These are phyloP conservation scores for Ormyrus rosae DNA, from an alignment of 2,888 invertebrate genomes.

Conservation along the genomic window DNA sequence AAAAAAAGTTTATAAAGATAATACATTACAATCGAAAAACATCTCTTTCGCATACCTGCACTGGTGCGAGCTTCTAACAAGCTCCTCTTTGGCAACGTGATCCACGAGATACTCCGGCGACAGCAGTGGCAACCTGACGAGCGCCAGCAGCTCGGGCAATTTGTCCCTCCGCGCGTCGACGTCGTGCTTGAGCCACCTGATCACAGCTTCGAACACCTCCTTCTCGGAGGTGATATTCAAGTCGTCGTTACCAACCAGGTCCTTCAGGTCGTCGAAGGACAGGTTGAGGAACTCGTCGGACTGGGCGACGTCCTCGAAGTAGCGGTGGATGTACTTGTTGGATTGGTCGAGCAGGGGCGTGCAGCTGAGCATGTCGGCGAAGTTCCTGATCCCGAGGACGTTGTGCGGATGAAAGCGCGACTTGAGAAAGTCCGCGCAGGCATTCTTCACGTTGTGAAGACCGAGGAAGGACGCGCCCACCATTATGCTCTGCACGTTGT, in stretches of 20 bases:
- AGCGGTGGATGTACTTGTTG: slow-evolving; percentile 87
- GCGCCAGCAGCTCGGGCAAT: slow-evolving; percentile 84
- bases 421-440: slow-evolving; percentile 88
- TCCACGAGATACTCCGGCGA: slow-evolving; percentile 90
- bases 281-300: slow-evolving; percentile 86
- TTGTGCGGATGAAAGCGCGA: slow-evolving; percentile 87
- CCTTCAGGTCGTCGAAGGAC: slow-evolving; percentile 80
- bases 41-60: slow-evolving; percentile 79
- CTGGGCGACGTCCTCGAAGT: slow-evolving; percentile 86
- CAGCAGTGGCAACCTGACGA: slow-evolving; percentile 87
- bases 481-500: slow-evolving; percentile 90
- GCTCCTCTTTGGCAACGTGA: slow-evolving; percentile 86
- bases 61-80: slow-evolving; percentile 86
- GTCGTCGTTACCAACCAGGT: slow-evolving; percentile 85
- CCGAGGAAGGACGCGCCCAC: slow-evolving; percentile 91
- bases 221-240: slow-evolving; percentile 87
- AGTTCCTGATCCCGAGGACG: slow-evolving; percentile 86
- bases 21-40: background rate
- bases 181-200: slow-evolving; percentile 87
- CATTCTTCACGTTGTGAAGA: slow-evolving; percentile 86
- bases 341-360: slow-evolving; percentile 83
- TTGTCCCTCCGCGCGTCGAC: slow-evolving; percentile 78
- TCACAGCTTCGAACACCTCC: slow-evolving; percentile 89
- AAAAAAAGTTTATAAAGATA: too few species aligned
- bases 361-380: slow-evolving; percentile 88